These are phyloP conservation scores for Trachelus troglodyta DNA, from an alignment of 2,888 invertebrate species.

Conservation along the genomic window DNA sequence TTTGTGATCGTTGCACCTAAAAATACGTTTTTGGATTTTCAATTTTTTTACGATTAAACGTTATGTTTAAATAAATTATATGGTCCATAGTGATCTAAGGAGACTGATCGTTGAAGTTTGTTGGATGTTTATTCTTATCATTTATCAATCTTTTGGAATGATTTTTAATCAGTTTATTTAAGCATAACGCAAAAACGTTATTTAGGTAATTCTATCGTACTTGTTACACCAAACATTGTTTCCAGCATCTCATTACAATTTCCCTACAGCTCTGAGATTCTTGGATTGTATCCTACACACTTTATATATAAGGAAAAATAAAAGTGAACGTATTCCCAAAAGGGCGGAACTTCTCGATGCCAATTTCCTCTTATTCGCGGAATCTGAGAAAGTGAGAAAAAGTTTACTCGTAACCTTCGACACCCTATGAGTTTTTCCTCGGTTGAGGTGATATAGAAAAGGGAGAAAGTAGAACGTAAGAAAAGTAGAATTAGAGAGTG, in stretches of 20 bases:
- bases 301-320: neutral
- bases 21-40: too few species aligned
- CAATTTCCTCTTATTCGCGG: neutral
- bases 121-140: neutral
- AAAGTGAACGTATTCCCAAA: neutral
- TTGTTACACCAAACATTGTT: neutral
- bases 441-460: neutral
- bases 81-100: neutral
- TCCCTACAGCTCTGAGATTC: neutral
- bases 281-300: neutral
- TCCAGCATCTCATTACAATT: neutral
- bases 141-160: too few species aligned
- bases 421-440: neutral
- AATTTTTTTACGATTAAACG: too few species aligned
- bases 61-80: neutral
- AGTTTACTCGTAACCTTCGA: neutral
- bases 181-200: neutral
- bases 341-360: neutral
- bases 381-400: neutral
- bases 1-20: too few species aligned
- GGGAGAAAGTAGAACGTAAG: neutral
- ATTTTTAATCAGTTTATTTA: neutral
- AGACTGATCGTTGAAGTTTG: neutral
- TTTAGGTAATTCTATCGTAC: neutral
- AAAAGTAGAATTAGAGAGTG: neutral